Evolutionary conservation across 1,140 invertebrate species (phyloP).

Genomic region (Micrasema minimum): DNA sequence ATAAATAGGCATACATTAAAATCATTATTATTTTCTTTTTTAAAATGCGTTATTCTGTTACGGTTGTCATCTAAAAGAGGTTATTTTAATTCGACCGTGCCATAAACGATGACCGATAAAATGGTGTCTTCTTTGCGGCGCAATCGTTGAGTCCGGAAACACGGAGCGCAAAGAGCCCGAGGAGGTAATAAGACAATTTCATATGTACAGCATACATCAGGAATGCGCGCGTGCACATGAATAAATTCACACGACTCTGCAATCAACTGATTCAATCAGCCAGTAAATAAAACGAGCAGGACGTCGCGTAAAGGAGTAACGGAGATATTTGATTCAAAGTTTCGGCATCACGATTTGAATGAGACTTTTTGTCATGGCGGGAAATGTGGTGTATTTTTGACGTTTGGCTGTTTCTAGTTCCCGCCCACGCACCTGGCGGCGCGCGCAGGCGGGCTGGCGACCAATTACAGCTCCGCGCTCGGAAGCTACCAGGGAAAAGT

Average conservation of each 20-base stretch:
- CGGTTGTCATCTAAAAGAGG: too few species aligned
- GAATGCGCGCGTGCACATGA: constrained; percentile 15
- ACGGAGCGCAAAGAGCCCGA: background rate
- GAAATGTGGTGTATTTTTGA: too few species aligned
- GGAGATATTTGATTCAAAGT: too few species aligned
- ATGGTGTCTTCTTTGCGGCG: background rate
- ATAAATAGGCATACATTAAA: too few species aligned
- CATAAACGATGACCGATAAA: too few species aligned
- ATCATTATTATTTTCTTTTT: too few species aligned
- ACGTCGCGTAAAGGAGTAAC: background rate
- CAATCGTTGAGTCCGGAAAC: constrained; percentile 3
- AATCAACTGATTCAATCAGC: background rate
- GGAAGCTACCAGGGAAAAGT: constrained; percentile 13
- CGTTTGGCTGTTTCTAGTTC: background rate
- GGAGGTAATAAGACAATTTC: constrained; percentile 19
- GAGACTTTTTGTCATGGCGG: background rate
- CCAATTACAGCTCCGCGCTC: constrained; percentile 24
- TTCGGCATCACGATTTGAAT: too few species aligned
- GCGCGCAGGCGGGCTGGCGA: constrained; percentile 27
- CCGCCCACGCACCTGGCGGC: constrained; percentile 23
- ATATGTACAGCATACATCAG: constrained; percentile 15
- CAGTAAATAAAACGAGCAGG: background rate
- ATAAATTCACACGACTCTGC: constrained; percentile 3
- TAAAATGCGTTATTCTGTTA: too few species aligned
- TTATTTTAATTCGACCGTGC: too few species aligned